Percentiles rank a stretch among this genome's conserved stretches.
phyloP scores from a whole-genome alignment of 2,113 vertebrate species.

The Taxidea taxus region DNA sequence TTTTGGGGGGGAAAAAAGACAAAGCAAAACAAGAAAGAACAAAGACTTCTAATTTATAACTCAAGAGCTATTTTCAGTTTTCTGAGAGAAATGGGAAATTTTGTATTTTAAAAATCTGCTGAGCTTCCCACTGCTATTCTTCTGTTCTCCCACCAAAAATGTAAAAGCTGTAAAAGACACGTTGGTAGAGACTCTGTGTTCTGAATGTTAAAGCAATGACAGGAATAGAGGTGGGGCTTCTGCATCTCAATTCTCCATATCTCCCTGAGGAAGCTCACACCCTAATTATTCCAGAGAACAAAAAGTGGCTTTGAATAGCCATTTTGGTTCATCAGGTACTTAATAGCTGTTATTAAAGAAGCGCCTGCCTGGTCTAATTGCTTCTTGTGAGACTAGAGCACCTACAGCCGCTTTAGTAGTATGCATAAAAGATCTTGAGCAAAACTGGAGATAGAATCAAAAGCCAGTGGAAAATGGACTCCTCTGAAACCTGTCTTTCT shows the following conservation, averaged over 20 bases:
- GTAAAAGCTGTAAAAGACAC: neutral
- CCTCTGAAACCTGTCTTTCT: neutral
- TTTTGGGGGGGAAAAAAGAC: neutral
- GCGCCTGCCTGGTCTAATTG: neutral
- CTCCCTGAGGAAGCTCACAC: neutral
- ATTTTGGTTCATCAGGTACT: neutral
- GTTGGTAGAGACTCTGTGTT: neutral
- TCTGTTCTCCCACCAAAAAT: neutral
- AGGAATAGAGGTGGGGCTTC: neutral
- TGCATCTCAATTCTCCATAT: neutral
- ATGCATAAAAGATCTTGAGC: neutral
- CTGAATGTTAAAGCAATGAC: neutral
- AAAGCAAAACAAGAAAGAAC: neutral
- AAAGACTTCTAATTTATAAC: conserved; percentile 6
- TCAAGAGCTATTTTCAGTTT: neutral
- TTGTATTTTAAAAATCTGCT: conserved; percentile 4
- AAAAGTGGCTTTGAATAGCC: neutral
- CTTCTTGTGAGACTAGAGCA: neutral
- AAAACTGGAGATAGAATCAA: neutral
- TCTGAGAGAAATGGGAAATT: neutral
- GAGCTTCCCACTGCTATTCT: neutral
- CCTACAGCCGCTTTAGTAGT: neutral
- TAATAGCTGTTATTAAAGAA: conserved; percentile 42
- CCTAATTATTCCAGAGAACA: conserved; percentile 29
- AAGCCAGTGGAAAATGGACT: neutral